Conservation (phyloP, 2,113 vertebrate species). For the Machaerirhynchus nigripectus region DNA sequence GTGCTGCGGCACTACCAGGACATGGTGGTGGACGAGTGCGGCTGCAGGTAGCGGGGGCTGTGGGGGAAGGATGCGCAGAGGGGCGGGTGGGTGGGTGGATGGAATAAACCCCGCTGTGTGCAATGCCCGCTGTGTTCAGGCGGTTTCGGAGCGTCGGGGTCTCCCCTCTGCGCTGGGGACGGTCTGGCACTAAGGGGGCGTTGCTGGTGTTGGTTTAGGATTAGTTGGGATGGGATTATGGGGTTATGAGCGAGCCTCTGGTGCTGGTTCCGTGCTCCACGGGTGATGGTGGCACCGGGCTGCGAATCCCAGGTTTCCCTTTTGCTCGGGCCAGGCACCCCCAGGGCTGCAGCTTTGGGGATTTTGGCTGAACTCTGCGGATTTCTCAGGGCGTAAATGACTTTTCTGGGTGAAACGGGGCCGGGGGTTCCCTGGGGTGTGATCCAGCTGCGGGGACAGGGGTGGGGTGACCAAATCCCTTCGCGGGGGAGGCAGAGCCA, state of each 20-base stretch:
- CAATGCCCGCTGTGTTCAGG: not conserved
- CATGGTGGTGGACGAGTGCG: constrained; percentile 96
- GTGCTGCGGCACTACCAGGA: constrained; percentile 93
- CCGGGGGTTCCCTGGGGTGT: not conserved
- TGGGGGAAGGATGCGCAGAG: not conserved
- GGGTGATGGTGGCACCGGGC: not conserved
- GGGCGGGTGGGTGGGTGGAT: not conserved
- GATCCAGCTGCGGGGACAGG: not conserved
- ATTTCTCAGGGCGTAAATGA: not conserved
- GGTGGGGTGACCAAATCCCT: not conserved
- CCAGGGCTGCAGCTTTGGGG: rapidly evolving
- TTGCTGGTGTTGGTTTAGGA: rapidly evolving
- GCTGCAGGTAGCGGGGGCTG: constrained; percentile 78
- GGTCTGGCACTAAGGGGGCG: not conserved
- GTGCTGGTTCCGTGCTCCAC: not conserved
- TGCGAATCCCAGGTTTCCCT: not conserved
- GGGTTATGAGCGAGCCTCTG: not conserved
- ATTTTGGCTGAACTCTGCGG: not conserved
- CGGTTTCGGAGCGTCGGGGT: rapidly evolving
- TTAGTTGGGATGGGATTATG: rapidly evolving
- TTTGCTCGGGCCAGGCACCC: rapidly evolving
- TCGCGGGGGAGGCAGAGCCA: not conserved
- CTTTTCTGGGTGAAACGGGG: not conserved
- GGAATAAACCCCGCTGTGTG: not conserved
- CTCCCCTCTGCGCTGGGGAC: rapidly evolving